Conservation (phyloP, 2,113 vertebrate genomes). For the Okapia johnstoni region DNA sequence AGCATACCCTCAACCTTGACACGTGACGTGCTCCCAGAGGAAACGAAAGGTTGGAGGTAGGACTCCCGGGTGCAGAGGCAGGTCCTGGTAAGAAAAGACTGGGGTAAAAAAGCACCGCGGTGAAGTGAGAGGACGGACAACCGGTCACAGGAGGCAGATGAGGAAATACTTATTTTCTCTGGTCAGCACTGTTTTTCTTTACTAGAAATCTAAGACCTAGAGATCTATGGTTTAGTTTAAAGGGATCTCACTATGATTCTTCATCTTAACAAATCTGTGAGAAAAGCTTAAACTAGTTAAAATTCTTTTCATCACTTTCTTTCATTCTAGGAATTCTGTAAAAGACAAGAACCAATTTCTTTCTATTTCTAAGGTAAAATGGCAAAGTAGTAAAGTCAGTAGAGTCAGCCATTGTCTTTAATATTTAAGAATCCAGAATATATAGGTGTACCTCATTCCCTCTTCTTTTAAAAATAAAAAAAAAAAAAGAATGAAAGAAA, state of each 20-base stretch:
- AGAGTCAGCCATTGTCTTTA: not conserved
- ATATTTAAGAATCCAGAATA: not conserved
- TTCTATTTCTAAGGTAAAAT: not conserved
- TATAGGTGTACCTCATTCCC: not conserved
- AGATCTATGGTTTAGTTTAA: not conserved
- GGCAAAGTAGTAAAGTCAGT: not conserved
- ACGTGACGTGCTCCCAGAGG: not conserved
- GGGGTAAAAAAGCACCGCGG: not conserved
- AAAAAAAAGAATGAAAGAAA: not conserved
- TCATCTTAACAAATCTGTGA: not conserved
- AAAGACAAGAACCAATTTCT: not conserved
- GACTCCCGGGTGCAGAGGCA: not conserved
- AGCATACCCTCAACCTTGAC: not conserved
- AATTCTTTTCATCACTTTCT: not conserved
- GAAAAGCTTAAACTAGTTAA: conserved; percentile 22
- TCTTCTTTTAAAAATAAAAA: not conserved
- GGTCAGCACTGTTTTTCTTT: not conserved
- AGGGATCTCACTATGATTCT: not conserved
- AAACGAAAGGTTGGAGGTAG: not conserved
- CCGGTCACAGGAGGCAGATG: not conserved
- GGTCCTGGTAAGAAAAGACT: not conserved
- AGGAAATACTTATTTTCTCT: not conserved
- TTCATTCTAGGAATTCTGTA: not conserved
- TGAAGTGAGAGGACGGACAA: fast-evolving
- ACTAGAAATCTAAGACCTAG: not conserved